Evolutionary conservation across 2,797 vertebrate species (phyloP).

Genomic region (Megaceryle alcyon): DNA sequence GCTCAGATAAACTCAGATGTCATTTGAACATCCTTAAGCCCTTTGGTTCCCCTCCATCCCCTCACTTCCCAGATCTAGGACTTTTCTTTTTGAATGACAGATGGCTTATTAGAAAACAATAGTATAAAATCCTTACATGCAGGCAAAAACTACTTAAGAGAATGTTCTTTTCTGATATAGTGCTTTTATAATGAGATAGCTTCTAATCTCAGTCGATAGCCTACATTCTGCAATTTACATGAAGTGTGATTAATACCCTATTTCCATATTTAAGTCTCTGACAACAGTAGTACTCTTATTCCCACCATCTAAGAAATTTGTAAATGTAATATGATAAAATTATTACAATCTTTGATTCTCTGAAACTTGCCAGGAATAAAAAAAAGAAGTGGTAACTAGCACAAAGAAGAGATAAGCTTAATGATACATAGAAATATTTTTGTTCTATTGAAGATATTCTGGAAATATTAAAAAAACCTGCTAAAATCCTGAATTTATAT

Average conservation of each 20-base stretch:
- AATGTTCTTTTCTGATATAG: constrained; percentile 38
- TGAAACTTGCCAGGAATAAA: neutral
- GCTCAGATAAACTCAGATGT: neutral
- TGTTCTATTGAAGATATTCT: neutral
- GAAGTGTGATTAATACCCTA: constrained; percentile 8
- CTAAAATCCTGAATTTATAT: neutral
- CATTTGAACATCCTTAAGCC: neutral
- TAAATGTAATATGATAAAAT: neutral
- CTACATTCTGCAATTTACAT: constrained; percentile 7
- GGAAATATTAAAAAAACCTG: neutral
- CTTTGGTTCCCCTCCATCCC: neutral
- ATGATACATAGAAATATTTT: neutral
- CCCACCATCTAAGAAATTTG: neutral
- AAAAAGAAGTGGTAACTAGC: neutral
- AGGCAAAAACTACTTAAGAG: constrained; percentile 21
- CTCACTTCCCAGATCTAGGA: neutral
- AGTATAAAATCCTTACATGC: constrained; percentile 12
- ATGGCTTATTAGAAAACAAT: constrained; percentile 30
- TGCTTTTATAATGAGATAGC: constrained; percentile 7
- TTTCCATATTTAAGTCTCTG: constrained; percentile 49
- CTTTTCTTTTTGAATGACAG: constrained; percentile 9
- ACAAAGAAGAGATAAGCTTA: neutral
- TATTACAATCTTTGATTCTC: neutral
- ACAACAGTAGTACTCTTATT: constrained; percentile 20
- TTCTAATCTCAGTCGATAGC: constrained; percentile 28